Evolutionary conservation across 2,113 vertebrate genomes (phyloP).

Genomic region (Myiopsitta monachus): DNA sequence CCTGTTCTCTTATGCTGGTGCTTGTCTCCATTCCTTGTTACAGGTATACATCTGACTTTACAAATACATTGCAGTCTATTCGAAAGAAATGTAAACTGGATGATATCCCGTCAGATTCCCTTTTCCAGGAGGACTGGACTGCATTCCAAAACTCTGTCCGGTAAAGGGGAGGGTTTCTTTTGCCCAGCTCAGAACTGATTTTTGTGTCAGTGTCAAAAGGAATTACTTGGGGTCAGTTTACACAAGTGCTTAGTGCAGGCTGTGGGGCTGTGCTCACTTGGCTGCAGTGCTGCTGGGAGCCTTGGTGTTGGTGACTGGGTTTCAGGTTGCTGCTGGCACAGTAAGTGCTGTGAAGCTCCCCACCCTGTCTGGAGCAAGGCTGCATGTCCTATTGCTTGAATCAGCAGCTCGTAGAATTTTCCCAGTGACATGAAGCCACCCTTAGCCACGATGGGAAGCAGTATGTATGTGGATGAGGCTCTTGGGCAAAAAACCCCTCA

Average conservation of each 20-base stretch:
- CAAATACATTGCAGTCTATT: slow-evolving; percentile 87
- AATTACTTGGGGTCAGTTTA: background rate
- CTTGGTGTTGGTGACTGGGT: background rate
- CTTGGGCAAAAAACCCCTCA: background rate
- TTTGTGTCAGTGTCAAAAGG: background rate
- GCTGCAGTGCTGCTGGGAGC: background rate
- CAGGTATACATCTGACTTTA: slow-evolving; percentile 91
- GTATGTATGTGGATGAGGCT: background rate
- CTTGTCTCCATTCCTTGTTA: background rate
- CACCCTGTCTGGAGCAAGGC: background rate
- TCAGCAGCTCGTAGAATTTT: background rate
- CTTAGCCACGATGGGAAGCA: background rate
- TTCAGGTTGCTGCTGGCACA: slow-evolving; percentile 1
- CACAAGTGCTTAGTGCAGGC: background rate
- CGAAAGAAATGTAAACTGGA: slow-evolving; percentile 91
- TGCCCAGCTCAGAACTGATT: background rate
- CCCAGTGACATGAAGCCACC: background rate
- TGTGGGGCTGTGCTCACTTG: background rate
- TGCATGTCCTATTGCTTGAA: background rate
- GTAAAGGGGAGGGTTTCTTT: slow-evolving; percentile 54
- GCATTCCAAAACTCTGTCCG: slow-evolving; percentile 93
- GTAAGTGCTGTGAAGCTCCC: background rate
- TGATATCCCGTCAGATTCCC: slow-evolving; percentile 75
- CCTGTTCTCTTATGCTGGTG: background rate
- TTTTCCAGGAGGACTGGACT: slow-evolving; percentile 95